Evolutionary conservation across 2,113 vertebrate genomes (phyloP), one percentile per base, ranked within the genome.

Genomic region (Notothenia coriiceps): DNA sequence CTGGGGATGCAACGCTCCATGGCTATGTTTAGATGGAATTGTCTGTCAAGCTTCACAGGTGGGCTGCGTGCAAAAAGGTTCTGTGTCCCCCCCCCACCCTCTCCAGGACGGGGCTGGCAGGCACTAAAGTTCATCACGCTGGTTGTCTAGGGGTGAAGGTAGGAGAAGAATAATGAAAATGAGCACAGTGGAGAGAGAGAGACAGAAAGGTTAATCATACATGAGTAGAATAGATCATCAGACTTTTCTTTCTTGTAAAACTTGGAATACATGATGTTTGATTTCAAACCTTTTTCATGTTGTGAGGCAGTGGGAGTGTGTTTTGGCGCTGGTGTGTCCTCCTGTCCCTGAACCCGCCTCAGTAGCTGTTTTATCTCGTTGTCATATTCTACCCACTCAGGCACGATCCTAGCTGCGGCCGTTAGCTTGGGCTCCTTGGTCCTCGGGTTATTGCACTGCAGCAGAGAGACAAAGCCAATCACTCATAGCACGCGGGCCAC

Each of bases 341-440:
- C 95, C 81, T 92, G 85, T 15, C 88, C 89, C 74, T 94, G 93
- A 18, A 95, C 80, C 3, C 55, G 85, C 35, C 94, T 88, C 79
- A 99, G 93, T 11, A 98, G 82, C 50, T 83, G 88, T 6, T 95
- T 95, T 84, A 99, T 96, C 89, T 99, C 96, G 1, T 86, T 86
- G 84, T 99, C 98, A 51, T 99, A 99, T 11, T 95, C 92, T 2
- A 91, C 90, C 98, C 98, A 99, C 71, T 99, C 98, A 0, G 98
- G 96, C 78, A 99, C 96, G 56, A 99, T 99, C 62, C 98, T 91
- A 5, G 95, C 93, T 17, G 98, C 98, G 6, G 98, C 98, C 72
- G 95, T 92, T 43, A 99, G 85, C 89, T 99, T 99, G 22, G 98
- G 98, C 91, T 99, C 98, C 92, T 99, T 99, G 70, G 98, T 99